phyloP scores from a whole-genome alignment of 1,140 invertebrate species.

The Caerostris extrusa region DNA sequence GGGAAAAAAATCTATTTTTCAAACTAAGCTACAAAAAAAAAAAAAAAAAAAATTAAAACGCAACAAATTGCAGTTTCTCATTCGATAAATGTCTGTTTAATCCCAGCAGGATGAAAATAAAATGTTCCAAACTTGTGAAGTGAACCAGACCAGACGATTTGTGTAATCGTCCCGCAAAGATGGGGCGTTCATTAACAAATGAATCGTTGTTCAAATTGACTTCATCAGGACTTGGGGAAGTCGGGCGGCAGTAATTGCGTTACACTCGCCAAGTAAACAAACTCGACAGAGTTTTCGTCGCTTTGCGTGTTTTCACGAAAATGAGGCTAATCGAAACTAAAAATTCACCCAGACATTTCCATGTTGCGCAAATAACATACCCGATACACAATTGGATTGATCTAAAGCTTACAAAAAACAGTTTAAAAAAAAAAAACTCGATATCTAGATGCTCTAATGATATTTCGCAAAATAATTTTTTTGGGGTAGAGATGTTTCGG shows the following conservation, averaged over 20 bases:
- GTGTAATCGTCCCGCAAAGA: not conserved
- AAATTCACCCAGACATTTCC: not conserved
- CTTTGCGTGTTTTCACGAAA: not conserved
- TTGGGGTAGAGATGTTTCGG: no score
- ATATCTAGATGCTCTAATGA: no score
- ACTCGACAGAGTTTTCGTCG: not conserved
- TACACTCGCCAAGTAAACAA: not conserved
- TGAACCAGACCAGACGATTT: not conserved
- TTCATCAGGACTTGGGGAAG: not conserved
- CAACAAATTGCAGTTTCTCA: no score
- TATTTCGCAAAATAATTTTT: no score
- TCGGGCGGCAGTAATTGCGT: not conserved
- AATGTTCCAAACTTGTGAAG: not conserved
- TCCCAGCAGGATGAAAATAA: not conserved
- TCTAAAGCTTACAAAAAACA: no score
- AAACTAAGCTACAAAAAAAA: no score
- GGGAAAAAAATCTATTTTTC: no score
- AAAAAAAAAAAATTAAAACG: no score
- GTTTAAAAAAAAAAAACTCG: no score
- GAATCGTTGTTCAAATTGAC: not conserved
- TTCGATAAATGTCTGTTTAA: no score
- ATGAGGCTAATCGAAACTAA: not conserved
- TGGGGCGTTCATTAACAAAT: not conserved
- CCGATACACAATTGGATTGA: no score
- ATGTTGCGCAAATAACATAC: no score